Evolutionary conservation across 2,888 invertebrate species (phyloP), one percentile per base, ranked within the genome.

Genomic region (Galerucella pusilla): DNA sequence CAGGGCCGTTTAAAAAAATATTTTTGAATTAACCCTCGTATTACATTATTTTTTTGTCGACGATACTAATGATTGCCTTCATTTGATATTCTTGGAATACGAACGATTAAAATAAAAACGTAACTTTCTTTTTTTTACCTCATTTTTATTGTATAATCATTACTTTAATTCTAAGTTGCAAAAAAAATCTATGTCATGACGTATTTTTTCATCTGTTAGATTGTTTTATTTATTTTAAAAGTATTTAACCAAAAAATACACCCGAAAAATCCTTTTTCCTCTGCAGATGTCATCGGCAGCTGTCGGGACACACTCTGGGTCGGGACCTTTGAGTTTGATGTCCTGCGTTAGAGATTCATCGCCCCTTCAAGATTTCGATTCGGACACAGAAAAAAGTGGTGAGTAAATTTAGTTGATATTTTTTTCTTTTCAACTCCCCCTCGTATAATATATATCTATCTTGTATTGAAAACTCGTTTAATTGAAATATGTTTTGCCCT

Each of bases 291-390:
- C 85, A 75, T 81, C 83, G 71, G 79, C 82, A 68, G 80, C 81
- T 57, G 81, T 81, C 59, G 81, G 82, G 78, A 76, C 82, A 83
- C 76, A 80, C 75, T 74, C 81, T 54, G 86, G 87, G 83, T 82
- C 86, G 63, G 88, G 88, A 74, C 86, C 87, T 79, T 83, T 88
- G 68, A 86, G 87, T 82, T 89, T 93, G 85, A 93, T 93, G 93
- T 93, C 91, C 72, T 91, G 91, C 84, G 90, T 91, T 76, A 88
- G 91, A 66, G 91, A 91, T 82, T 90, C 91, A 42, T 90, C 91
- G 75, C 93, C 93, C 83, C 90, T 89, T 87, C 91, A 89, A 87
- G 88, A 88, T 82, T 89, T 89, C 84, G 88, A 88, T 80, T 86
- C 85, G 86, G 90, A 87, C 87, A 81, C 77, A 69, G 88, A 88